Percentiles rank a stretch among this genome's conserved stretches.
phyloP scores from a whole-genome alignment of 2,888 invertebrate genomes.

The Pristionchus entomophagus region DNA sequence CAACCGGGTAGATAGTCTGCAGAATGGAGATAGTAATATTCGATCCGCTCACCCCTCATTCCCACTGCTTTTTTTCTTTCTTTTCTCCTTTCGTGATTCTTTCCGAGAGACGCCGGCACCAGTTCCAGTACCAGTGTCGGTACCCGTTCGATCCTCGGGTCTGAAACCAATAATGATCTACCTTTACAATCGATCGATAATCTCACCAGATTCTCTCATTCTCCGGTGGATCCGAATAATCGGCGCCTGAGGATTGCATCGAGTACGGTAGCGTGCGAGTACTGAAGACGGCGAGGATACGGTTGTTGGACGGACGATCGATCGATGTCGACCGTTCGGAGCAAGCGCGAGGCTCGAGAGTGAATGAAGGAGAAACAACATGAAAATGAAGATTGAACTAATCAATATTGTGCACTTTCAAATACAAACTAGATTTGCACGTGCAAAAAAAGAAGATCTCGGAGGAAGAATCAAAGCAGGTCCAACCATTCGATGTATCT shows the following conservation, averaged over 20 bases:
- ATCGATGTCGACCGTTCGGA: background rate
- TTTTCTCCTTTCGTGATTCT: background rate
- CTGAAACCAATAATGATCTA: background rate
- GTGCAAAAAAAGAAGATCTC: no score
- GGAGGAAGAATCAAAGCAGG: no score
- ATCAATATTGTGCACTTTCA: no score
- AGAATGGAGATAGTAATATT: no score
- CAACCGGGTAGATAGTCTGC: no score
- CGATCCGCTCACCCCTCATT: background rate
- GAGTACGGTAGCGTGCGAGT: background rate
- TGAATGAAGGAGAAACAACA: constrained; percentile 18
- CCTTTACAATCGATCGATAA: background rate
- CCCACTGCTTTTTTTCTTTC: constrained; percentile 3
- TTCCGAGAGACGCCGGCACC: background rate
- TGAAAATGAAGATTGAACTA: no score
- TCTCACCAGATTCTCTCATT: background rate
- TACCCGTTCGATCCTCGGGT: constrained; percentile 8
- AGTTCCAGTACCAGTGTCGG: background rate
- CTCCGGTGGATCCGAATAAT: constrained; percentile 8
- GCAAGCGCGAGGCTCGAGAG: background rate
- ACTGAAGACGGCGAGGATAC: background rate
- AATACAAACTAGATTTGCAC: no score
- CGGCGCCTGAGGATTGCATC: background rate
- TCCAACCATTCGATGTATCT: no score
- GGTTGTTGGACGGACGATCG: background rate